Percentiles rank a stretch among this genome's conserved stretches.
phyloP scores from a whole-genome alignment of 2,888 invertebrate genomes.

The Vanessa cardui region DNA sequence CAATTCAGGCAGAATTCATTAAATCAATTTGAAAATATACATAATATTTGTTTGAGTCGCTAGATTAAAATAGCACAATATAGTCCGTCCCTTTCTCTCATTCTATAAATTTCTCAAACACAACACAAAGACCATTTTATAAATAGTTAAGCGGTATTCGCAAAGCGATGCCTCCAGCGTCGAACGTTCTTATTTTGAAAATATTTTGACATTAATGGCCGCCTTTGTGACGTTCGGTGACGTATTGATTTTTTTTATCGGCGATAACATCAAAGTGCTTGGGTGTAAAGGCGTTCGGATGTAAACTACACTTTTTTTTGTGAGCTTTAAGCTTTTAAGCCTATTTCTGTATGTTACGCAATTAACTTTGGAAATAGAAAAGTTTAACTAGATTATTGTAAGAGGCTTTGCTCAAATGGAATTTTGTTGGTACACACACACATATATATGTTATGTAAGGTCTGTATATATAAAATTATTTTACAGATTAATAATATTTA shows the following conservation, averaged over 20 bases:
- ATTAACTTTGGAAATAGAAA: background rate
- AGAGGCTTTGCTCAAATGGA: conserved; percentile 1
- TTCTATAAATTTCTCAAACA: conserved; percentile 11
- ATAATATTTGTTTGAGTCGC: background rate
- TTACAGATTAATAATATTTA: too few species aligned
- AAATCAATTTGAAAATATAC: too few species aligned
- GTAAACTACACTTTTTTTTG: conserved; percentile 36
- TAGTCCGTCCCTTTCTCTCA: conserved; percentile 6
- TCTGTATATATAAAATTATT: too few species aligned
- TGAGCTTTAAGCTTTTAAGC: conserved; percentile 24
- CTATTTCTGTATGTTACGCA: conserved; percentile 22
- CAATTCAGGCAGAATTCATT: too few species aligned
- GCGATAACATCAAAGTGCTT: conserved; percentile 45
- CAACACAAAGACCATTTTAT: conserved; percentile 27
- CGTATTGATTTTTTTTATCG: conserved; percentile 59
- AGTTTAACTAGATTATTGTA: conserved; percentile 1
- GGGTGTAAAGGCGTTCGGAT: conserved; percentile 42
- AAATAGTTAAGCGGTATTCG: conserved; percentile 51
- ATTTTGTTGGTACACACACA: background rate
- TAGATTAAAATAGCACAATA: background rate
- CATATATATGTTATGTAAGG: background rate
- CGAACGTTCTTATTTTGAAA: conserved; percentile 75
- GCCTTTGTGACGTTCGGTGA: conserved; percentile 64
- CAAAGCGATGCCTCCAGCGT: conserved; percentile 67
- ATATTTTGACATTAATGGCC: conserved; percentile 81